These are phyloP conservation scores for Seriola aureovittata DNA, from an alignment of 2,113 vertebrate genomes.

Conservation along the genomic window DNA sequence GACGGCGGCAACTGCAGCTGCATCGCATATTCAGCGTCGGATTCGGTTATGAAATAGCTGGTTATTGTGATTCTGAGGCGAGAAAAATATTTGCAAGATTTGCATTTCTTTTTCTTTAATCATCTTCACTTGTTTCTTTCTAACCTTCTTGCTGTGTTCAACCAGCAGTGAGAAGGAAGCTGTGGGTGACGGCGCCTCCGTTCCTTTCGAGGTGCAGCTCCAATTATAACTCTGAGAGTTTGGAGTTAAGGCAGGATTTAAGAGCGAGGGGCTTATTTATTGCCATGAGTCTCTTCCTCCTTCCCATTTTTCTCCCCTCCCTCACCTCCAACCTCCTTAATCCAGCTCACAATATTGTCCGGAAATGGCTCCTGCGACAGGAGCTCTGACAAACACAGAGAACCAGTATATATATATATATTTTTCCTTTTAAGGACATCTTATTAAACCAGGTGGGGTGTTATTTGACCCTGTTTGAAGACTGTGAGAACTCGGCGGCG, in stretches of 20 bases:
- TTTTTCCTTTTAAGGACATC: neutral
- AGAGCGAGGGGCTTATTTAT: neutral
- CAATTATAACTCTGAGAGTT: neutral
- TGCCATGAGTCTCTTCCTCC: neutral
- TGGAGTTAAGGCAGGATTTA: neutral
- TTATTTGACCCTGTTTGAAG: constrained; percentile 17
- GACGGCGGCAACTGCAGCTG: neutral
- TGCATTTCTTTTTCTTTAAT: neutral
- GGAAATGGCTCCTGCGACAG: constrained; percentile 48
- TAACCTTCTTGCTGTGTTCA: neutral
- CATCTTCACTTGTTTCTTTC: neutral
- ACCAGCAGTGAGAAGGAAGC: neutral
- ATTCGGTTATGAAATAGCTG: neutral
- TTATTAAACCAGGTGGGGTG: constrained; percentile 29
- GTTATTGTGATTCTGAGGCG: neutral
- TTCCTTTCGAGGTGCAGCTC: neutral
- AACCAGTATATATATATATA: neutral
- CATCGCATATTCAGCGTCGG: neutral
- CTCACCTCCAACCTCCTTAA: constrained; percentile 40
- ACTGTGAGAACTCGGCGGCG: neutral
- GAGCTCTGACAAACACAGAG: neutral
- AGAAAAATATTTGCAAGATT: neutral
- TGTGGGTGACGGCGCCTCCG: neutral
- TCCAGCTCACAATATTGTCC: constrained; percentile 41
- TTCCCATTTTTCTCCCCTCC: neutral